phyloP scores from a whole-genome alignment of 2,113 vertebrate species.

The Meleagris gallopavo region DNA sequence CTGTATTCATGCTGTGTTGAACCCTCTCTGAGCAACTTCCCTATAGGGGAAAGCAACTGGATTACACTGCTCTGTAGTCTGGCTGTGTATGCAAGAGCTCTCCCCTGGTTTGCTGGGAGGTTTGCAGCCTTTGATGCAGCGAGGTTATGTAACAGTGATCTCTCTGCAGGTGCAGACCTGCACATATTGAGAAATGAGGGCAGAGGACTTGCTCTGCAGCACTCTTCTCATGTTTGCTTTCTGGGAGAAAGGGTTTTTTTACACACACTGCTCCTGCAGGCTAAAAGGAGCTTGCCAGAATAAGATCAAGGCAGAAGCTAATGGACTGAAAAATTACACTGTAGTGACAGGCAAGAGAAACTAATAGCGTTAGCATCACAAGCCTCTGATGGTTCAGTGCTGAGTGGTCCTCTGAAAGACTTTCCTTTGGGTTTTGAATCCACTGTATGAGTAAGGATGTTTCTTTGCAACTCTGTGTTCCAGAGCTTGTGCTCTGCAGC shows the following conservation, averaged over 20 bases:
- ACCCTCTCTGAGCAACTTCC: background rate
- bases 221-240: background rate
- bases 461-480: background rate
- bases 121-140: background rate
- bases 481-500: background rate
- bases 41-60: background rate
- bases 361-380: background rate
- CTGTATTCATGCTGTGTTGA: background rate
- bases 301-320: slow-evolving; percentile 30
- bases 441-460: background rate
- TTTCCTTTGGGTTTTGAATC: background rate
- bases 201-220: background rate
- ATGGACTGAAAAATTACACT: background rate
- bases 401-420: background rate
- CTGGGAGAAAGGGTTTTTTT: background rate
- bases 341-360: background rate
- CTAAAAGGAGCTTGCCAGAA: slow-evolving; percentile 16
- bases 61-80: fast-evolving
- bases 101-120: background rate
- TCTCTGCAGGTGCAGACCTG: slow-evolving; percentile 1
- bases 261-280: background rate
- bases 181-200: background rate
- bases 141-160: background rate
- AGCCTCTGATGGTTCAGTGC: background rate
- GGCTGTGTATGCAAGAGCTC: background rate